Percentiles rank a stretch among this genome's conserved stretches.
Conservation (phyloP, 2,888 invertebrate genomes). For the Linnaemya vulpina region DNA sequence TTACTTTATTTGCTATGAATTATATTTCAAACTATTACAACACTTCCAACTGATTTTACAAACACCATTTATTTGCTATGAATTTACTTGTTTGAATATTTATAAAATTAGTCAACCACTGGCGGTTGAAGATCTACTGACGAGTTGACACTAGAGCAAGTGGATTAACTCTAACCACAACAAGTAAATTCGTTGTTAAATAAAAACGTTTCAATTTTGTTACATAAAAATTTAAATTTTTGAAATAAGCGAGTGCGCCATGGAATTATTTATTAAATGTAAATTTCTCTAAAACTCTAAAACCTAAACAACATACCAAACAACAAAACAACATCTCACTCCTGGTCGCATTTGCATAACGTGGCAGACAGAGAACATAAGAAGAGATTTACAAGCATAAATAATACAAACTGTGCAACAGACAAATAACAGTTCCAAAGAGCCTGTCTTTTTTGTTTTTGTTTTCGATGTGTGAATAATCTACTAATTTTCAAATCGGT, state of each 20-base stretch:
- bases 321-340: conserved; percentile 37
- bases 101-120: too few relatives aligned
- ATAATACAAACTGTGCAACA: conserved; percentile 33
- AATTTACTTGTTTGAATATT: neutral
- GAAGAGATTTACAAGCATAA: conserved; percentile 42
- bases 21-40: too few relatives aligned
- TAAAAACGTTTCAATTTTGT: conserved; percentile 24
- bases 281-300: conserved; percentile 51
- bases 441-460: neutral
- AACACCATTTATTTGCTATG: neutral
- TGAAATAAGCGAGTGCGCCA: conserved; percentile 30
- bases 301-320: neutral
- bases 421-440: conserved; percentile 2
- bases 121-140: too few relatives aligned
- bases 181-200: conserved; percentile 3
- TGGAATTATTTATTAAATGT: conserved; percentile 62
- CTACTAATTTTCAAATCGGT: conserved; percentile 39
- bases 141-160: too few relatives aligned
- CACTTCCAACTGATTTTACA: too few relatives aligned
- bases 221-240: too few relatives aligned
- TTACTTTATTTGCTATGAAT: too few relatives aligned
- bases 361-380: neutral
- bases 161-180: too few relatives aligned
- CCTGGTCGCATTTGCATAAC: conserved; percentile 37
- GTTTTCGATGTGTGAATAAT: conserved; percentile 46